A percentile compares a stretch with the other conserved stretches of the same genome.
These are phyloP conservation scores for Colostygia pectinataria DNA, from an alignment of 2,888 invertebrate species.

Conservation along the genomic window DNA sequence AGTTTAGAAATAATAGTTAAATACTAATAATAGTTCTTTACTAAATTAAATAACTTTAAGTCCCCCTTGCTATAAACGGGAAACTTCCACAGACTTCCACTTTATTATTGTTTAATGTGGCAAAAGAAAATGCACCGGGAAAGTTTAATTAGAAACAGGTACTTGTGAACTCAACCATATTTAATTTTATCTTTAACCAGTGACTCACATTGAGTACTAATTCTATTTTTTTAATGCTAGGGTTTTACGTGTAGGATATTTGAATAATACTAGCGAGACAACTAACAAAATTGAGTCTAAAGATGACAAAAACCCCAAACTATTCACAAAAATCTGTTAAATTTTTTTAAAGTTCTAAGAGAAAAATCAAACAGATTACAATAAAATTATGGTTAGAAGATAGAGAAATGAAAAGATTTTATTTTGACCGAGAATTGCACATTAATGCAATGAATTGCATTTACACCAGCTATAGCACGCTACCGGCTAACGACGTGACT, in stretches of 20 bases:
- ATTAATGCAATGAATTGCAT: slow-evolving; percentile 19
- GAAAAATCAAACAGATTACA: too few species aligned
- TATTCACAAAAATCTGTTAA: too few species aligned
- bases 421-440: not conserved
- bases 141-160: slow-evolving; percentile 36
- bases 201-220: not conserved
- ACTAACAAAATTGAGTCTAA: too few species aligned
- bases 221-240: too few species aligned
- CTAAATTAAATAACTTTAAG: slow-evolving; percentile 12
- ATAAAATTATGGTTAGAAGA: too few species aligned
- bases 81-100: slow-evolving; percentile 23
- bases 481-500: slow-evolving; percentile 9
- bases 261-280: too few species aligned
- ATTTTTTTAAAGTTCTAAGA: too few species aligned
- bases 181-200: slow-evolving; percentile 15
- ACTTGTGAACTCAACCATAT: slow-evolving; percentile 26
- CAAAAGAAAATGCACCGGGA: slow-evolving; percentile 33
- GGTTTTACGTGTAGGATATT: too few species aligned
- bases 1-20: not conserved
- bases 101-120: slow-evolving; percentile 23
- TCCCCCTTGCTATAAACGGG: slow-evolving; percentile 10
- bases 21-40: not conserved
- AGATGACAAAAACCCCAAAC: too few species aligned
- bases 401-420: slow-evolving; percentile 1
- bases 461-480: slow-evolving; percentile 3